phyloP scores from a whole-genome alignment of 1,140 invertebrate species.

The Bombus superbus region DNA sequence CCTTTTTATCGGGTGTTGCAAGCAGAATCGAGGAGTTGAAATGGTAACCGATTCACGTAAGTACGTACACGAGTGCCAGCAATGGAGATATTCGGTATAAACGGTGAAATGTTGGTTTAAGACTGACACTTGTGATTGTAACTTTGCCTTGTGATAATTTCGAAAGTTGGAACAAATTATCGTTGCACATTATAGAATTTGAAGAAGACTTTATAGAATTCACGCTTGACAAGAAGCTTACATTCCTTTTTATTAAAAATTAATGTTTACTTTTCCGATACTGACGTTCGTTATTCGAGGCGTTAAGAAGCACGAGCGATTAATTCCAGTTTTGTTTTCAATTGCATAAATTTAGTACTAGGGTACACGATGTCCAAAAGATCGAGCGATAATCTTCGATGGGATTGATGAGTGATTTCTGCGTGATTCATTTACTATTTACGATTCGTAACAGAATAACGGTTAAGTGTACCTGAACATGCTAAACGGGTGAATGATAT shows the following conservation, averaged over 20 bases:
- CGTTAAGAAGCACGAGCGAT: no score
- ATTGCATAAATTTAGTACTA: neutral
- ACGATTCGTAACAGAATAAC: neutral
- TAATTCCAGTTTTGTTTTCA: neutral
- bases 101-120: no score
- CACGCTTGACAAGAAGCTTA: no score
- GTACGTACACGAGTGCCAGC: neutral
- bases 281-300: no score
- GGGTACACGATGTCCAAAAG: neutral
- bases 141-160: neutral
- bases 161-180: no score
- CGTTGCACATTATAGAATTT: no score
- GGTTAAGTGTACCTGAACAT: constrained; percentile 73
- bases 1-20: neutral
- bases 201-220: no score
- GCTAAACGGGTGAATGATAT: constrained; percentile 79
- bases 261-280: no score
- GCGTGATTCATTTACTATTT: neutral
- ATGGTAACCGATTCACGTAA: neutral
- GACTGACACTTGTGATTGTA: no score
- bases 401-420: neutral
- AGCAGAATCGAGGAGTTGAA: neutral
- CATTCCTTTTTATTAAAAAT: no score
- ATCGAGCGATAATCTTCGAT: neutral
- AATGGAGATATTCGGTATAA: no score